Evolutionary conservation across 2,888 invertebrate species (phyloP).

Genomic region (Monopis laevigella): DNA sequence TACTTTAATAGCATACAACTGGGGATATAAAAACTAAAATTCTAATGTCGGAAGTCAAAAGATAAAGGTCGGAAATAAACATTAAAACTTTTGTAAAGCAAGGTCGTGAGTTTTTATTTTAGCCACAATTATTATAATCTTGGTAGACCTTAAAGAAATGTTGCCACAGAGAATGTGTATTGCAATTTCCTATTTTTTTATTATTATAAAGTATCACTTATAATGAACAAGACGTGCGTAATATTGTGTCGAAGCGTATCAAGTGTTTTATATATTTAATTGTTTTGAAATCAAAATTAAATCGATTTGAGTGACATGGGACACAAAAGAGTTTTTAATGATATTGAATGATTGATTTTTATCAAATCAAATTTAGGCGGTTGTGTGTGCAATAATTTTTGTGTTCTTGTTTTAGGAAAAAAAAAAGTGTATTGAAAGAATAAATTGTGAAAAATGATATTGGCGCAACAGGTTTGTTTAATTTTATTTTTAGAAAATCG

Average conservation of each 20-base stretch:
- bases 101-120: conserved; percentile 7
- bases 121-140: neutral
- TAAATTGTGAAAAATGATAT: conserved; percentile 2
- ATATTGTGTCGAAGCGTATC: neutral
- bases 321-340: neutral
- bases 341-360: neutral
- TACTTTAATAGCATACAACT: too few relatives aligned
- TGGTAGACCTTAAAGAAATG: conserved; percentile 4
- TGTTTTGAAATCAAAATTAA: too few relatives aligned
- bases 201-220: conserved; percentile 8
- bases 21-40: too few relatives aligned
- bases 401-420: neutral
- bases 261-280: too few relatives aligned
- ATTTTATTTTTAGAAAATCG: too few relatives aligned
- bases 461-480: conserved; percentile 1
- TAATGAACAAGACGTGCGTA: conserved; percentile 8
- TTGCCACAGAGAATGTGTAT: conserved; percentile 8
- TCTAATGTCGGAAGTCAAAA: conserved; percentile 7
- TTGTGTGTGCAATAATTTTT: neutral
- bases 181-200: conserved; percentile 7
- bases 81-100: conserved; percentile 6
- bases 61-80: conserved; percentile 9
- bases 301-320: neutral
- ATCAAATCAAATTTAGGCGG: neutral
- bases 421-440: neutral